Evolutionary conservation across 2,888 invertebrate genomes (phyloP), one percentile per base, ranked within the genome.

Genomic region (Agriopis leucophaearia): DNA sequence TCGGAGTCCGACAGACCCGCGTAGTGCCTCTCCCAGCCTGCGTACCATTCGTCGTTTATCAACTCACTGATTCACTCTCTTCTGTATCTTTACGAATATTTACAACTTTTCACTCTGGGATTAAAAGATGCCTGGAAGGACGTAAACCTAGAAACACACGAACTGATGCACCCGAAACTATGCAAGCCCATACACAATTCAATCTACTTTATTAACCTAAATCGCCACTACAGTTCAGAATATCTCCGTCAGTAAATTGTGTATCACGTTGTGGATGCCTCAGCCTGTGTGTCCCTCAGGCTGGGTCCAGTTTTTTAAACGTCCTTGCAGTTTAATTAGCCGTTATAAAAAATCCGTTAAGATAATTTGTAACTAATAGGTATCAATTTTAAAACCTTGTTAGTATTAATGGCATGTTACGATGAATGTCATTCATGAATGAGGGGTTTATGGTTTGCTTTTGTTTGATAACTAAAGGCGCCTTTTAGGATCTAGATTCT

Each of bases 1-100:
- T 97, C 97, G 79, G 97, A 97, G 90, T 97, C 97, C 78, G 97
- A 97, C 74, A 97, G 94, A 54, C 97, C 97, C 75, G 97, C 97
- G 88, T 97, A 97, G 86, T 97, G 96, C 74, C 96, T 95, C 87
- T 97, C 97, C 97, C 97, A 97, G 72, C 97, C 96, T 94, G 81
- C 83, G 65, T 63, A 64, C 52, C 58, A 45, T 15, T 13, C 16
- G 42, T 15, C 1, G 6, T 18, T 54, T 38, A 15, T 56, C 62
- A 50, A 42, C 35, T 47, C n/a, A 8, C 18, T 55, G 18, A 27
- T 1, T 55, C 27, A 12, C 8, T 40, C 5, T 38, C 16, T 54
- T 16, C 15, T n/a, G 16, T 15, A 16, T 38, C 8, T 12, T 16
- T 1, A 59, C 13, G 10, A 13, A 54, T 54, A 55, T 42, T 16